Conservation (phyloP, 1,140 invertebrate species). For the Ericerus pela region DNA sequence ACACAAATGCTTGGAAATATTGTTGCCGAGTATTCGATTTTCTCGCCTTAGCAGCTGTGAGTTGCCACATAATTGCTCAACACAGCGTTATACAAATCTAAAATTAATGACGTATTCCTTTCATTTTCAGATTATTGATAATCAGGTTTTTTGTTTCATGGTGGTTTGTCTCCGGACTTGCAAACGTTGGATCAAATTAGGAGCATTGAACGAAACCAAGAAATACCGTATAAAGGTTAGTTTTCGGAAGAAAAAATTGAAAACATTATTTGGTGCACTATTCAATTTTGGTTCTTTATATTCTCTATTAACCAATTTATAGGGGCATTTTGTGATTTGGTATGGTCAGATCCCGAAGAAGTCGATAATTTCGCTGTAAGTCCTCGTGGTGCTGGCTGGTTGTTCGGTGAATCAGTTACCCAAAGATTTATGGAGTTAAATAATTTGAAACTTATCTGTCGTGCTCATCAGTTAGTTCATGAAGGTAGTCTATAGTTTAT, state of each 20-base stretch:
- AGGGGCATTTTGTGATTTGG: constrained; percentile 80
- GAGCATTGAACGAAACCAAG: constrained; percentile 87
- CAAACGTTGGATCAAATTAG: constrained; percentile 84
- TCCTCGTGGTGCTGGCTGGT: constrained; percentile 83
- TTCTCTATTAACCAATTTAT: constrained; percentile 15
- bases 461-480: constrained; percentile 93
- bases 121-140: constrained; percentile 77
- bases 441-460: constrained; percentile 74
- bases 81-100: background rate
- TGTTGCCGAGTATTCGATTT: constrained; percentile 97
- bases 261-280: background rate
- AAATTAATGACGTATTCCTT: constrained; percentile 18
- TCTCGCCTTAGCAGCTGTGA: constrained; percentile 89
- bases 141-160: constrained; percentile 92
- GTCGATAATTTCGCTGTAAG: constrained; percentile 80
- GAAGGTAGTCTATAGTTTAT: constrained; percentile 49
- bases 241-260: background rate
- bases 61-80: constrained; percentile 31
- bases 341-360: constrained; percentile 95
- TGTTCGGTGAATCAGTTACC: constrained; percentile 81
- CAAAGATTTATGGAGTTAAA: constrained; percentile 88
- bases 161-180: constrained; percentile 84
- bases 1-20: constrained; percentile 96
- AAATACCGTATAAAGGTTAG: constrained; percentile 89
- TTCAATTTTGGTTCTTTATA: constrained; percentile 6